Conservation (phyloP, 2,888 invertebrate species). For the Meloe dianella region DNA sequence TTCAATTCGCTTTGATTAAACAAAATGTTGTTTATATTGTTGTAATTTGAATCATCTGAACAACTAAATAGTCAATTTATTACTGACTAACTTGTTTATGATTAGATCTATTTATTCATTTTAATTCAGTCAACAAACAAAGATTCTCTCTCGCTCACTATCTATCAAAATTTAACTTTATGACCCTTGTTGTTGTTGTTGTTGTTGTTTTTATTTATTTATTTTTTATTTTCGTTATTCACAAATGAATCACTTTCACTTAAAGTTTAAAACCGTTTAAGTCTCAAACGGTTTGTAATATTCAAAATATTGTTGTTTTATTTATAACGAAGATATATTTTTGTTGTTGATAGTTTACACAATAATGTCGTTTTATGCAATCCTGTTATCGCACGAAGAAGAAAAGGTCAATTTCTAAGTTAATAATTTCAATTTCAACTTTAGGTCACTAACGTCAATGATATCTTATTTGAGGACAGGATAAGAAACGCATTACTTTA, state of each 20-base stretch:
- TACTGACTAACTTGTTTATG: constrained; percentile 46
- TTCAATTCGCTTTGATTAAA: background rate
- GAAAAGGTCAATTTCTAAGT: background rate
- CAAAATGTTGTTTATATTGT: background rate
- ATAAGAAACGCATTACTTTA: background rate
- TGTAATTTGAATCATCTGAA: constrained; percentile 18
- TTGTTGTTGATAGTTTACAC: too few relatives aligned
- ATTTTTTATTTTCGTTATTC: background rate
- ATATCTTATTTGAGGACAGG: background rate
- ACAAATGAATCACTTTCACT: background rate
- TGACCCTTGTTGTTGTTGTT: background rate
- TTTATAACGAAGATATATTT: too few relatives aligned
- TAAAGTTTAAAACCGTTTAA: background rate
- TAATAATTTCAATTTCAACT: background rate
- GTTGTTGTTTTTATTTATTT: background rate
- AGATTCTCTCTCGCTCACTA: constrained; percentile 16
- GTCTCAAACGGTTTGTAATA: too few relatives aligned
- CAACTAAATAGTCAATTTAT: constrained; percentile 18
- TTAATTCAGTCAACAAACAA: constrained; percentile 18
- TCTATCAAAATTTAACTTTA: background rate
- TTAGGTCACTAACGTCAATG: background rate
- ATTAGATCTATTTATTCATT: constrained; percentile 39
- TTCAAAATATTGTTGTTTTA: background rate
- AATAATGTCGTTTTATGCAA: background rate
- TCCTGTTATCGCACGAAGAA: background rate